A percentile compares a stretch with the other conserved stretches of the same genome.
Conservation (phyloP, 2,797 vertebrate genomes). For the Falco cherrug region DNA sequence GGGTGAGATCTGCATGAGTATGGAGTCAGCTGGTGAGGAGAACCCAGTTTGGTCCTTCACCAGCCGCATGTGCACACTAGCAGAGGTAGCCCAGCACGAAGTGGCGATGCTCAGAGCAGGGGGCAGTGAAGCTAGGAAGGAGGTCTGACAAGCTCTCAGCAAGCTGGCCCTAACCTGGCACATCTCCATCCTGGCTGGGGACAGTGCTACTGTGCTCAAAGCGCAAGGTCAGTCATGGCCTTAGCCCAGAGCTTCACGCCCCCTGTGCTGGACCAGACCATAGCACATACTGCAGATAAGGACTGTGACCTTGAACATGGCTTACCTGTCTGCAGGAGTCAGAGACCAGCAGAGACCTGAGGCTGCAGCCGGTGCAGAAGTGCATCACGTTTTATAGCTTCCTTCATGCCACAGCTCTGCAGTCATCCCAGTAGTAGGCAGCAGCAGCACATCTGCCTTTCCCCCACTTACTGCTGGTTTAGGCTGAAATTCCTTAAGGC, state of each 20-base stretch:
- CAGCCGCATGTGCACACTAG: rapidly evolving
- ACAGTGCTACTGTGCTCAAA: rapidly evolving
- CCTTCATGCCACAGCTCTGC: not conserved
- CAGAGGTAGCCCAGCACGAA: not conserved
- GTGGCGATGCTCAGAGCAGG: rapidly evolving
- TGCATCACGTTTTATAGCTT: rapidly evolving
- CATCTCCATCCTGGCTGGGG: not conserved
- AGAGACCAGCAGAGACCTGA: not conserved
- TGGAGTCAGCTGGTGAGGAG: not conserved
- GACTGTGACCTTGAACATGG: too few relatives aligned
- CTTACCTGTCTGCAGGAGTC: rapidly evolving
- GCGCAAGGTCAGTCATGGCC: not conserved
- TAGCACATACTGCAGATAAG: not conserved
- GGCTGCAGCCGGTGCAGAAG: not conserved
- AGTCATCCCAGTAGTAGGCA: not conserved
- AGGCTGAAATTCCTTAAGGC: not conserved
- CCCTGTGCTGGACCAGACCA: not conserved
- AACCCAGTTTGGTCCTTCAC: rapidly evolving
- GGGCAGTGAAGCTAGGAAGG: too few relatives aligned
- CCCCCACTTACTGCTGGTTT: not conserved
- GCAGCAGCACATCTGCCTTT: not conserved
- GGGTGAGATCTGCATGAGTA: not conserved
- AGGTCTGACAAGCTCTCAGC: not conserved
- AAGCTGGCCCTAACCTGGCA: too few relatives aligned
- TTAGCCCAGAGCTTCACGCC: not conserved